Evolutionary conservation across 2,888 invertebrate species (phyloP).

Genomic region (Oxystoma pomonae): DNA sequence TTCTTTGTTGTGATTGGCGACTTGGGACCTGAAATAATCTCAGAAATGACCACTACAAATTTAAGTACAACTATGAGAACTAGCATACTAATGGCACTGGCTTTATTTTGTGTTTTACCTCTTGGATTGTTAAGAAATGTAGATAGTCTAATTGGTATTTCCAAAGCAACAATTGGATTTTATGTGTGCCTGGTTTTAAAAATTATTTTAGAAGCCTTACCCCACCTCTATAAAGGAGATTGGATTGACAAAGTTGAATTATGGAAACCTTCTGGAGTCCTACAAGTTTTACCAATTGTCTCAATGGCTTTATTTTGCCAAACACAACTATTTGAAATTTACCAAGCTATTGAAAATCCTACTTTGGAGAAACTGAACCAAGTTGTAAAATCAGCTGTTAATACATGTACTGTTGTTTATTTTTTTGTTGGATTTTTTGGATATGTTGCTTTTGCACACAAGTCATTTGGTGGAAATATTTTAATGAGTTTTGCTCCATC

Average conservation of each 20-base stretch:
- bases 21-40: slow-evolving; percentile 85
- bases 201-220: slow-evolving; percentile 70
- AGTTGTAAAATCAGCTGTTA: slow-evolving; percentile 84
- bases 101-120: slow-evolving; percentile 80
- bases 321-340: slow-evolving; percentile 91
- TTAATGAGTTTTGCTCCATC: slow-evolving; percentile 81
- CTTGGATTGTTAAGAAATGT: slow-evolving; percentile 85
- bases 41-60: slow-evolving; percentile 57
- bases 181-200: slow-evolving; percentile 85
- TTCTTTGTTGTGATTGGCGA: slow-evolving; percentile 98
- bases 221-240: slow-evolving; percentile 65
- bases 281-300: slow-evolving; percentile 93
- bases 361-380: slow-evolving; percentile 85
- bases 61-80: slow-evolving; percentile 51
- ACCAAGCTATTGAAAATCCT: slow-evolving; percentile 83
- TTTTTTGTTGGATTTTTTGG: slow-evolving; percentile 91
- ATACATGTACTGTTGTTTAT: slow-evolving; percentile 87
- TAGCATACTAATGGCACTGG: slow-evolving; percentile 66
- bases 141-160: slow-evolving; percentile 82
- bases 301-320: slow-evolving; percentile 97
- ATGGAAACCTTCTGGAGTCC: slow-evolving; percentile 81
- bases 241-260: slow-evolving; percentile 70
- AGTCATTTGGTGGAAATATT: slow-evolving; percentile 82
- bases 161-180: slow-evolving; percentile 86
- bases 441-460: slow-evolving; percentile 74